Evolutionary conservation across 2,797 vertebrate genomes (phyloP), one percentile per base, ranked within the genome.

Genomic region (Acanthornis magna): DNA sequence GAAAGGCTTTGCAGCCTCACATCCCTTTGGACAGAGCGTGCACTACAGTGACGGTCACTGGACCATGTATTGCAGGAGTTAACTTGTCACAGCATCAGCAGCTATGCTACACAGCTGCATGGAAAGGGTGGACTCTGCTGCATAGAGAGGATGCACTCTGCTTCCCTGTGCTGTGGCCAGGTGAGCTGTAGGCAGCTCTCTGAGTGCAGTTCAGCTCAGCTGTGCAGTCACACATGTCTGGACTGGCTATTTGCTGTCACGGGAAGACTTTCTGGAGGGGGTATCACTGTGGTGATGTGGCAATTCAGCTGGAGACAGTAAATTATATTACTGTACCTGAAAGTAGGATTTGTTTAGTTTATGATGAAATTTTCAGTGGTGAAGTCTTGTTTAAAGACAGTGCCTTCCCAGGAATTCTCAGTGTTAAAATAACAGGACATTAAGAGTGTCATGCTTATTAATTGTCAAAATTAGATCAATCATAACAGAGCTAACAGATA

Each of bases 401-500:
- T 15, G 29, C 36, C 42, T 74, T 89, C 57, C 60, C 25, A 57
- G 73, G 47, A 89, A 76, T 94, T 92, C 43, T 66, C 50, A 50
- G 12, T 32, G 45, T 63, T 94, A 38, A 85, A 86, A 63, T 82
- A 83, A 62, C 54, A 90, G 71, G 77, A 70, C 14, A 7, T 80
- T 95, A 88, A 89, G 13, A 42, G n/a, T 91, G 86, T 95, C 92
- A 38, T 60, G 66, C 73, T 95, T 94, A 93, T 95, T 97, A 95
- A 89, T 95, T 95, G 92, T 95, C 92, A 89, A 72, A 93, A 73
- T 96, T 87, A 91, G 86, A 93, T 95, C 95, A 95, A 43, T 96
- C 82, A 47, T 95, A 89, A 81, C 55, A 71, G 84, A 93, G 60
- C 85, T 95, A 96, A 87, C 91, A 95, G 89, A 72, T 92, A 74